phyloP scores from a whole-genome alignment of 2,113 vertebrate species.

The Lasiurus cinereus region DNA sequence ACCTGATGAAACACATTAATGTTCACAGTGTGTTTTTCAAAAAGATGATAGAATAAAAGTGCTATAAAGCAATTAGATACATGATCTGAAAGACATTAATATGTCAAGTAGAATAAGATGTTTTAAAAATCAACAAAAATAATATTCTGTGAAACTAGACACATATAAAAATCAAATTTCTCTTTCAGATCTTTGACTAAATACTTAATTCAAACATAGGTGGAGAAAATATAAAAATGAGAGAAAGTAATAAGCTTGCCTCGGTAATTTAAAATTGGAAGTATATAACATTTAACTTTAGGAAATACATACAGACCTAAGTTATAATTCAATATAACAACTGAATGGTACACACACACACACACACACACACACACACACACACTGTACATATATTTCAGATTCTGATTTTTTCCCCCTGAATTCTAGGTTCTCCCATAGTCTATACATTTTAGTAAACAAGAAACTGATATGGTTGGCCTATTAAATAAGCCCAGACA shows the following conservation, averaged over 20 bases:
- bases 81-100: constrained; percentile 78
- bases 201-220: constrained; percentile 66
- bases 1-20: constrained; percentile 86
- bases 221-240: constrained; percentile 72
- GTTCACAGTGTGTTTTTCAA: constrained; percentile 73
- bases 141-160: constrained; percentile 73
- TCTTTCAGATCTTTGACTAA: constrained; percentile 62
- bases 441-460: constrained; percentile 90
- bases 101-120: constrained; percentile 67
- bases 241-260: constrained; percentile 47
- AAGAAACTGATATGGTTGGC: constrained; percentile 91
- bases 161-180: constrained; percentile 48
- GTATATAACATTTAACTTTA: constrained; percentile 48
- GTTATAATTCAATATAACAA: constrained; percentile 61
- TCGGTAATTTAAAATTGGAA: constrained; percentile 60
- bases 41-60: constrained; percentile 83
- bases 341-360: not conserved
- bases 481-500: constrained; percentile 89
- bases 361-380: too few relatives aligned
- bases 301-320: not conserved
- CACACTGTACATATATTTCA: constrained; percentile 26
- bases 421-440: constrained; percentile 85
- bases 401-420: constrained; percentile 75
- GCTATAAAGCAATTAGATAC: constrained; percentile 85
- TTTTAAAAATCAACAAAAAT: constrained; percentile 77